Conservation (phyloP, 2,113 vertebrate species). For the Periophthalmus modestus region DNA sequence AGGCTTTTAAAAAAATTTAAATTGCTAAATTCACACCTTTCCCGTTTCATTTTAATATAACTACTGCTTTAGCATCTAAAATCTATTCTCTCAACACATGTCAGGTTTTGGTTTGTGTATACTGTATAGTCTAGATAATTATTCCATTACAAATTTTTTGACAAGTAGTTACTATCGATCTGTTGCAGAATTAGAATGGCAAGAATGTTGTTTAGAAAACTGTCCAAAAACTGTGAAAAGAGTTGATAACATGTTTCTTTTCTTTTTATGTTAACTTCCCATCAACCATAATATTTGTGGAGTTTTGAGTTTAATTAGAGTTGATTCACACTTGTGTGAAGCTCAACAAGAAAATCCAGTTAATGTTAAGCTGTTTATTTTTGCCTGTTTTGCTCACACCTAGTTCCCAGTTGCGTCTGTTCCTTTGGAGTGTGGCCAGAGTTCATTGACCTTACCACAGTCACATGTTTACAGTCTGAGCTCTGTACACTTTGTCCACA, state of each 20-base stretch:
- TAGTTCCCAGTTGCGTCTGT: neutral
- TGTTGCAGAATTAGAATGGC: too few relatives aligned
- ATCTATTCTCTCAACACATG: too few relatives aligned
- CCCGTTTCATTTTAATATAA: neutral
- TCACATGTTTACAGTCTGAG: neutral
- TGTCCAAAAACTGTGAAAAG: too few relatives aligned
- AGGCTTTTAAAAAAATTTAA: too few relatives aligned
- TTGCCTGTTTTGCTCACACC: neutral
- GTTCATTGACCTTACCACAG: constrained; percentile 1
- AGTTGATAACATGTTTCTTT: neutral
- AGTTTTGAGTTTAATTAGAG: neutral
- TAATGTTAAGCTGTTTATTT: neutral
- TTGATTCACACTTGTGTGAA: neutral
- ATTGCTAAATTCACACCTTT: too few relatives aligned
- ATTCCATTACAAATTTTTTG: too few relatives aligned
- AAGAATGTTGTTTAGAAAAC: too few relatives aligned
- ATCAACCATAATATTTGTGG: neutral
- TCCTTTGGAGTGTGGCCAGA: neutral
- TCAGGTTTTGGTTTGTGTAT: too few relatives aligned
- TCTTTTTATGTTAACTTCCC: neutral
- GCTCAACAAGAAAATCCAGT: neutral
- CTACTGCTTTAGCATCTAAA: neutral
- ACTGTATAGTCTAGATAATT: too few relatives aligned
- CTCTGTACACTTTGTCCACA: neutral
- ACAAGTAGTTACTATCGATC: too few relatives aligned